Evolutionary conservation across 1,140 invertebrate species (phyloP), one percentile per base, ranked within the genome.

Genomic region (Pseudomyrmex sp.): DNA sequence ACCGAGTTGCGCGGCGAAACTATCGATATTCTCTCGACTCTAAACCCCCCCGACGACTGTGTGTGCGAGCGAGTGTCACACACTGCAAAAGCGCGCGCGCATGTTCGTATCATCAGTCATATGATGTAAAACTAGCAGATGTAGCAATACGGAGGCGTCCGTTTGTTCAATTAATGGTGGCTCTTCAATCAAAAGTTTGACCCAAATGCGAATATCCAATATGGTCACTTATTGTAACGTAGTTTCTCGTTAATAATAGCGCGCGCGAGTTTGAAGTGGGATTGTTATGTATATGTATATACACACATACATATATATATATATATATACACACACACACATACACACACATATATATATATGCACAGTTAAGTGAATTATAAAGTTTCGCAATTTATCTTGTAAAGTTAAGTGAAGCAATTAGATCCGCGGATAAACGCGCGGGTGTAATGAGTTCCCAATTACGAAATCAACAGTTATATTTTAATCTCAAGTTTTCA

Each of bases 181-280:
- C 75, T 77, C 75, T 77, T 77, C 75, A 68, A 77, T 77, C 75
- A 77, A 69, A 77, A 77, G 26, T 77, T 35, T 56, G 75, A 77
- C 75, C 75, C 48, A 77, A 77, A 77, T 68, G 63, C 63, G 52
- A 59, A 69, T 68, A 46, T 56, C 35, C 63, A 68, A 77, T 77
- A 69, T 46, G 26, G 18, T 46, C 75, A 66, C n/a, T n/a, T 46
- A 20, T 26, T 20, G 63, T 54, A 46, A 46, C 35, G 18, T 77
- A 77, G 56, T 56, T 68, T 69, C 75, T 15, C 66, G 48, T 69
- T 77, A 77, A 77, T 58, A 69, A 44, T 48, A 46, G 5, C 35
- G 35, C 35, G 35, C 35, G 35, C 35, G 35, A 35, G 18, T 20
- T 23, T 56, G 68, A 68, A 77, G 35, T 56, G 56, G 54, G 50